Conservation (phyloP, 2,888 invertebrate genomes). For the Lycaena phlaeas region DNA sequence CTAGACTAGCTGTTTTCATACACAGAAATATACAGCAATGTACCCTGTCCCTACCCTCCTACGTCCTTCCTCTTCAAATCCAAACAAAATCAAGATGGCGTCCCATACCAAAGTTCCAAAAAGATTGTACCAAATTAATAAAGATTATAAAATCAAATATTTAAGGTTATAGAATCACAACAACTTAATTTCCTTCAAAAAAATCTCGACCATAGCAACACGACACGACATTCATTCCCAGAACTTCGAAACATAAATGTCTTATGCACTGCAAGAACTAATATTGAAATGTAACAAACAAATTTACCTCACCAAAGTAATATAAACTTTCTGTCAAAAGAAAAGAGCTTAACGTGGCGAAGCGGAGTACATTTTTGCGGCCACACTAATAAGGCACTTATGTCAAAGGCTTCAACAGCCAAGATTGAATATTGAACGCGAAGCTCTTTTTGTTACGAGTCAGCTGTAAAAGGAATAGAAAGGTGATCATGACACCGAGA, state of each 20-base stretch:
- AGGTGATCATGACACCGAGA: constrained; percentile 25
- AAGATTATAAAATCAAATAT: constrained; percentile 22
- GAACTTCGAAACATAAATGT: constrained; percentile 46
- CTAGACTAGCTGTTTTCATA: too few species aligned
- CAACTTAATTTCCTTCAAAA: constrained; percentile 50
- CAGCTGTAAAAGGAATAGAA: constrained; percentile 46
- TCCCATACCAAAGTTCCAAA: constrained; percentile 12
- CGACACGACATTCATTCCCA: constrained; percentile 45
- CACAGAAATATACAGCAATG: too few species aligned
- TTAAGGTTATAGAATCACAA: constrained; percentile 35
- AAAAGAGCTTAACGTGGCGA: neutral
- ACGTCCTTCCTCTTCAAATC: too few species aligned
- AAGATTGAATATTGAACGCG: constrained; percentile 48
- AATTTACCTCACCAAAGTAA: constrained; percentile 9
- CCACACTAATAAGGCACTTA: constrained; percentile 47
- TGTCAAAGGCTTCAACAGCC: constrained; percentile 40
- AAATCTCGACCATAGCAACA: constrained; percentile 30
- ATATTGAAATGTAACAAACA: constrained; percentile 26
- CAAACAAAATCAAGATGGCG: neutral
- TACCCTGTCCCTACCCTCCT: too few species aligned
- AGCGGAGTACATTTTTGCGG: neutral
- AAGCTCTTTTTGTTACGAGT: constrained; percentile 31
- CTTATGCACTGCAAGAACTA: constrained; percentile 42
- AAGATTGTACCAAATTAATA: neutral
- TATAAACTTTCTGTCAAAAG: constrained; percentile 11